Conservation (phyloP, 2,888 invertebrate species). For the Drosophila demipolita region DNA sequence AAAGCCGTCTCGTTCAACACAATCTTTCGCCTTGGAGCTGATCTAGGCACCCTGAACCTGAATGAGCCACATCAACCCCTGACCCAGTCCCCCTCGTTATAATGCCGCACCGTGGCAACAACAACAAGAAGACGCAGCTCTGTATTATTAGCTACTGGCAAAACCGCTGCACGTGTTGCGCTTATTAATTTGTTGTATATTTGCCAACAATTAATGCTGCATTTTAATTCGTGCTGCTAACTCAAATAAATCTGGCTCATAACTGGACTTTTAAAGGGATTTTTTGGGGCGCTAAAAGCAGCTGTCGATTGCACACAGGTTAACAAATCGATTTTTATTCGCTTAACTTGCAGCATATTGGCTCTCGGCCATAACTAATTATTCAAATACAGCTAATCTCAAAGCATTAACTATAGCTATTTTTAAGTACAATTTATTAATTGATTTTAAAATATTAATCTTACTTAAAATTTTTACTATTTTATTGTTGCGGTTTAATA, state of each 20-base stretch:
- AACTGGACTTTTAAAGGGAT: constrained; percentile 7
- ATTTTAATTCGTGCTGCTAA: constrained; percentile 11
- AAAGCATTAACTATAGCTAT: background rate
- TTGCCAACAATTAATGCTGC: constrained; percentile 64
- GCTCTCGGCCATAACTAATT: background rate
- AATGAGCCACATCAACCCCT: background rate
- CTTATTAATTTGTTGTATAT: constrained; percentile 67
- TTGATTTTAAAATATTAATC: no score
- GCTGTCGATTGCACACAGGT: constrained; percentile 34
- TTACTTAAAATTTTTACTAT: background rate
- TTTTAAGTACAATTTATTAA: background rate
- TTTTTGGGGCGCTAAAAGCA: constrained; percentile 12
- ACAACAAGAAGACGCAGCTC: constrained; percentile 20
- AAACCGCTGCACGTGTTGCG: constrained; percentile 74
- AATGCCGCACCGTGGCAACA: constrained; percentile 6
- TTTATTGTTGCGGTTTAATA: background rate
- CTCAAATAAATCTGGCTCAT: background rate
- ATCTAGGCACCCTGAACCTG: constrained; percentile 30
- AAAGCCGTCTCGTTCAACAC: constrained; percentile 73
- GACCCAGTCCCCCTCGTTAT: background rate
- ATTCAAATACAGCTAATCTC: background rate
- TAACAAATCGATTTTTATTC: constrained; percentile 67
- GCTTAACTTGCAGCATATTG: constrained; percentile 16
- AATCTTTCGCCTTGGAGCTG: constrained; percentile 64
- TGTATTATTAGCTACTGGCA: constrained; percentile 24